These are phyloP conservation scores for Epizoanthus fatuus DNA, from an alignment of 92 coral and sea anemone species.

Conservation along the genomic window DNA sequence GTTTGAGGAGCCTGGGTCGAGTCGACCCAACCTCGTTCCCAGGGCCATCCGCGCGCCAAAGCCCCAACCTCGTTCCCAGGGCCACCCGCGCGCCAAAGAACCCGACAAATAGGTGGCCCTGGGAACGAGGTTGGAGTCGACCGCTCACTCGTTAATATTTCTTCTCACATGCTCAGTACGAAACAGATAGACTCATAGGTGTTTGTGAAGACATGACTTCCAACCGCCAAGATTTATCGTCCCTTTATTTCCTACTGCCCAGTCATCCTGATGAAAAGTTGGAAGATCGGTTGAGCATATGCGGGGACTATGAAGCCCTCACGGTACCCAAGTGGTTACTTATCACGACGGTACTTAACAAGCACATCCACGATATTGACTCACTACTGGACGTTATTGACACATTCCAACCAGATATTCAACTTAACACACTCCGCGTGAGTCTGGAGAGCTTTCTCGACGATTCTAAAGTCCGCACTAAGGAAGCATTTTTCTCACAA, in stretches of 20 bases:
- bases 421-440: neutral
- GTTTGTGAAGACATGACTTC: neutral
- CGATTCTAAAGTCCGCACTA: neutral
- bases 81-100: too few species aligned
- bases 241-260: neutral
- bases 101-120: too few species aligned
- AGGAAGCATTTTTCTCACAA: constrained; percentile 11
- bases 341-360: constrained; percentile 11
- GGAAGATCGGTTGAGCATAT: constrained; percentile 36
- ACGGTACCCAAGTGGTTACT: constrained; percentile 33
- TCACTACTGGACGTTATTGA: constrained; percentile 24
- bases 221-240: neutral
- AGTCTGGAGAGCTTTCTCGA: constrained; percentile 3
- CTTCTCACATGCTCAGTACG: too few species aligned
- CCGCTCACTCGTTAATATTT: too few species aligned
- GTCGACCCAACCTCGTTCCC: too few species aligned
- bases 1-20: too few species aligned
- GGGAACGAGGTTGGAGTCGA: too few species aligned
- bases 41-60: too few species aligned
- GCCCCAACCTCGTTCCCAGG: too few species aligned
- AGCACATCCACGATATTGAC: constrained; percentile 15
- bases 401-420: constrained; percentile 26
- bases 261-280: constrained; percentile 9
- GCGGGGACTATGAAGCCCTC: constrained; percentile 33
- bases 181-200: too few species aligned